phyloP scores from a whole-genome alignment of 2,797 vertebrate species.

The Cyprinodon diabolis region DNA sequence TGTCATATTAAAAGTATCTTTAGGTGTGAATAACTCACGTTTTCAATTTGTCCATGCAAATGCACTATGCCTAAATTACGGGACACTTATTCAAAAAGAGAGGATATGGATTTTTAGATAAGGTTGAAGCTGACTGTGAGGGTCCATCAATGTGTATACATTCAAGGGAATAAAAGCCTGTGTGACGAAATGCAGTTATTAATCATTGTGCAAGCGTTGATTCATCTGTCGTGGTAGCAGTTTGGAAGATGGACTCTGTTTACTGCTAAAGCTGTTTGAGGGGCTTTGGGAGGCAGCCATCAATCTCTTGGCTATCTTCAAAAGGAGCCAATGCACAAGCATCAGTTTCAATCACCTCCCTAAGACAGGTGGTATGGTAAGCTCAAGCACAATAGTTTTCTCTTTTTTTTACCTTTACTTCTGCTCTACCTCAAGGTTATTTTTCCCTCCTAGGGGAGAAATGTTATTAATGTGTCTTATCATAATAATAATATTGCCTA shows the following conservation, averaged over 20 bases:
- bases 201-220: constrained; percentile 76
- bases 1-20: background rate
- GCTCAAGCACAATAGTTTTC: constrained; percentile 66
- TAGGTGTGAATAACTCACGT: constrained; percentile 2
- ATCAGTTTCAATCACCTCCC: constrained; percentile 83
- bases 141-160: constrained; percentile 36
- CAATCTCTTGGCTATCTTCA: constrained; percentile 84
- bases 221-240: constrained; percentile 81
- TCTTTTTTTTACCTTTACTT: constrained; percentile 32
- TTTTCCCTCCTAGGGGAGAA: constrained; percentile 65
- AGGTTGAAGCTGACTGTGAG: constrained; percentile 24
- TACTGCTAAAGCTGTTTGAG: constrained; percentile 80
- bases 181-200: constrained; percentile 75
- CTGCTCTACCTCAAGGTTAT: constrained; percentile 80
- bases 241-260: constrained; percentile 85
- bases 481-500: constrained; percentile 78
- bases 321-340: constrained; percentile 72
- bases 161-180: constrained; percentile 51
- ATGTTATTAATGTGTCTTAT: constrained; percentile 80
- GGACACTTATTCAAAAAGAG: constrained; percentile 15
- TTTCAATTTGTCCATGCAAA: constrained; percentile 23
- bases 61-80: constrained; percentile 5
- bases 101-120: constrained; percentile 39
- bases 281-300: constrained; percentile 81
- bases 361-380: constrained; percentile 73